Evolutionary conservation across 2,113 vertebrate genomes (phyloP).

Genomic region (Toxostoma redivivum): DNA sequence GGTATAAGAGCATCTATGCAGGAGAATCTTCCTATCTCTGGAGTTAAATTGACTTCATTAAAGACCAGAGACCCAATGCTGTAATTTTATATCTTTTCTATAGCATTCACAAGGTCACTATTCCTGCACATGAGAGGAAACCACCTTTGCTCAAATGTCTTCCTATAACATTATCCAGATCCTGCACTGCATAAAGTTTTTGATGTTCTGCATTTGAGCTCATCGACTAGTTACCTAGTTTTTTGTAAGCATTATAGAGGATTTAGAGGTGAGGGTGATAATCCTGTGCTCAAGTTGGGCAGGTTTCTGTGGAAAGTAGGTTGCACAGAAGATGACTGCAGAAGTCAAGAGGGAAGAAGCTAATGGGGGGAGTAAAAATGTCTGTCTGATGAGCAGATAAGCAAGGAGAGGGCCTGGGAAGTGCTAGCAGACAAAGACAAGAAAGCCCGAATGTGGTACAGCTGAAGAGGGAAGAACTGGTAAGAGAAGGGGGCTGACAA

Average conservation of each 20-base stretch:
- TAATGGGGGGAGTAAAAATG: background rate
- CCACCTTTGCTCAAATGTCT: background rate
- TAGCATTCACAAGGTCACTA: background rate
- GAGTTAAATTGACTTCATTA: background rate
- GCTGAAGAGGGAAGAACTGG: slow-evolving; percentile 5
- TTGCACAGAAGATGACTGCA: background rate
- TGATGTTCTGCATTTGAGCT: background rate
- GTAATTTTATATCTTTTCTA: background rate
- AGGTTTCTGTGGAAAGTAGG: background rate
- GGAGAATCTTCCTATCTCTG: background rate
- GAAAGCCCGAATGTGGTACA: background rate
- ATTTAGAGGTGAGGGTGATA: background rate
- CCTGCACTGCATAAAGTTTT: background rate
- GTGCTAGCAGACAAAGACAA: slow-evolving; percentile 7
- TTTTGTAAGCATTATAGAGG: background rate
- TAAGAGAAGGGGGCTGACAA: background rate
- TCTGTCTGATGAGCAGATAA: background rate
- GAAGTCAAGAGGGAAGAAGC: background rate
- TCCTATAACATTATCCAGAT: background rate
- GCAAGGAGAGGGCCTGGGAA: background rate
- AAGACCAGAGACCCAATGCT: background rate
- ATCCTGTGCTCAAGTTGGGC: background rate
- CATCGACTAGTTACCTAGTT: background rate
- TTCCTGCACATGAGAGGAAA: background rate
- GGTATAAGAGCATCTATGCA: background rate